Base-by-base conservation (phyloP, 2,113 vertebrate genomes). In the Eidolon helvum region DNA sequence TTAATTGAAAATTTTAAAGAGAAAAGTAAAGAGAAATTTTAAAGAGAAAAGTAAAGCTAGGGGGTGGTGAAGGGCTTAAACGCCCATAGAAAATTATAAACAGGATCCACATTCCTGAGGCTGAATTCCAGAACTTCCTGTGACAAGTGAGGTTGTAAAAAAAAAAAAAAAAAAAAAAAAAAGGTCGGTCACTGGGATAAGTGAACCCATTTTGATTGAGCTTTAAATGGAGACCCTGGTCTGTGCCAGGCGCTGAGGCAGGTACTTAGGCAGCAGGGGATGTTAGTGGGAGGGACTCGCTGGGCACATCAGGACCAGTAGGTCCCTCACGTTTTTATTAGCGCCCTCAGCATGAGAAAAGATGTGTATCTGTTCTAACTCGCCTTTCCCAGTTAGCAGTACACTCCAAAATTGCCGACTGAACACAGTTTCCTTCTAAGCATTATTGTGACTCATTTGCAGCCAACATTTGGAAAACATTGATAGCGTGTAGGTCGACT, bases 21-120 rank as follows among this genome's bases (percentile, higher is more conserved):
- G 68, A 40, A 88, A 79, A 79, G 43, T 33, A 50, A 74, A 43
- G 22, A n/a, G n/a, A n/a, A 7, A 63, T 77, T 94, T 55, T 72
- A 75, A 61, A 69, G 71, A 87, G 68, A 40, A 88, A 79, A 79
- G 43, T 33, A 50, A 74, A 43, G 22, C 48, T 65, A 4, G 33
- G 33, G 38, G 16, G 12, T 4, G 24, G 53, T 43, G 59, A 77
- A 77, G 28, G 61, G 24, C 79, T 66, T 48, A 53, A 15, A 35
- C 30, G 8, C 48, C 74, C 40, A n/a, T 3, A 24, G 86, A 61
- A 59, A 83, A 30, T 40, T 40, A 79, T 9, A n/a, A 63, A n/a
- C 8, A 74, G 65, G 90, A 55, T 35, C 35, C 61, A n/a, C 92
- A 63, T 84, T 84, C 65, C 93, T 65, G 53, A 95, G 50, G 26